These are phyloP conservation scores for Polylopha cassiicola DNA, from an alignment of 2,888 invertebrate genomes.

Conservation along the genomic window DNA sequence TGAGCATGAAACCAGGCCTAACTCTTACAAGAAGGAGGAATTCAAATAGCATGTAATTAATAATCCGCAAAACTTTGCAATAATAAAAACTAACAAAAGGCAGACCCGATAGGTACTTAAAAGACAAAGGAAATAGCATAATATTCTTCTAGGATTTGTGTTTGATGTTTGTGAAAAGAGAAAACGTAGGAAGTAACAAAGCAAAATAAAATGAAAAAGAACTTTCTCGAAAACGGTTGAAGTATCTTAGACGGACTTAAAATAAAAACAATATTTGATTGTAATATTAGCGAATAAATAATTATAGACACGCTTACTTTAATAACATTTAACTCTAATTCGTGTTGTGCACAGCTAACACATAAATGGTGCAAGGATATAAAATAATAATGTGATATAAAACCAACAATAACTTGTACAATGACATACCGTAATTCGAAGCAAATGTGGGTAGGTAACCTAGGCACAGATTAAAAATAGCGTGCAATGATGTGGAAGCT, in stretches of 20 bases:
- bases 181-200: slow-evolving; percentile 45
- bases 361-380: slow-evolving; percentile 37
- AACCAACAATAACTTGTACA: slow-evolving; percentile 6
- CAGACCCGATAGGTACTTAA: slow-evolving; percentile 37
- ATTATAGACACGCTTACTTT: slow-evolving; percentile 3
- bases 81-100: slow-evolving; percentile 32
- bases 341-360: slow-evolving; percentile 29
- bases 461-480: slow-evolving; percentile 34
- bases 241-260: slow-evolving; percentile 7
- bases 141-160: slow-evolving; percentile 36
- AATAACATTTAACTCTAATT: slow-evolving; percentile 3
- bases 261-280: slow-evolving; percentile 4
- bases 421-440: slow-evolving; percentile 14
- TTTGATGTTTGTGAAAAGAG: slow-evolving; percentile 76
- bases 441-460: slow-evolving; percentile 29
- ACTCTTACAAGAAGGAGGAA: slow-evolving; percentile 4
- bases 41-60: slow-evolving; percentile 20
- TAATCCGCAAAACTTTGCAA: slow-evolving; percentile 20
- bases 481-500: slow-evolving; percentile 48
- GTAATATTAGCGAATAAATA: too few species aligned
- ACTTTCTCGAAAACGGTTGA: slow-evolving; percentile 15
- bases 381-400: slow-evolving; percentile 16
- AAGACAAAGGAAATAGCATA: slow-evolving; percentile 21
- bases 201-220: slow-evolving; percentile 28
- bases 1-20: slow-evolving; percentile 11